These are phyloP conservation scores for Philaenus spumarius DNA, from an alignment of 1,140 invertebrate species.

Conservation along the genomic window DNA sequence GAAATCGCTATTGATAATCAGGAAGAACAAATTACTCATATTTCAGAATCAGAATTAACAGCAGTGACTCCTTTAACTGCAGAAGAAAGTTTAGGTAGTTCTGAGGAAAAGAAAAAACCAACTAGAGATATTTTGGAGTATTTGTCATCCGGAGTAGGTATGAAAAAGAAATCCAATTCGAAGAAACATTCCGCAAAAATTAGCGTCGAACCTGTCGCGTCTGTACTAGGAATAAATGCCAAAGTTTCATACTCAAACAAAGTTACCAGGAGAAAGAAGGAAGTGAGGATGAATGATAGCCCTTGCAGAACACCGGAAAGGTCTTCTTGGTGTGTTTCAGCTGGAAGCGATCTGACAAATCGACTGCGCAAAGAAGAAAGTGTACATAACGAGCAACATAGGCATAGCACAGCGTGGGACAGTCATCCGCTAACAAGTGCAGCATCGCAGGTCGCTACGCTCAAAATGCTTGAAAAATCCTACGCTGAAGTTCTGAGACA, in stretches of 20 bases:
- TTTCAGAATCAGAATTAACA: neutral
- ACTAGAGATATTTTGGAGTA: slow-evolving; percentile 31
- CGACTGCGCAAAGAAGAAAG: slow-evolving; percentile 15
- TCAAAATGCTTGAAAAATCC: slow-evolving; percentile 70
- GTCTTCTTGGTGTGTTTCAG: slow-evolving; percentile 31
- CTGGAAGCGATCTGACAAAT: slow-evolving; percentile 39
- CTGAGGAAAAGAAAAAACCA: slow-evolving; percentile 13
- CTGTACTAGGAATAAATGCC: slow-evolving; percentile 12
- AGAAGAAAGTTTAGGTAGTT: neutral
- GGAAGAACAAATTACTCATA: neutral
- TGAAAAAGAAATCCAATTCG: slow-evolving; percentile 17
- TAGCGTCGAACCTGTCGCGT: neutral
- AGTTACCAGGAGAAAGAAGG: slow-evolving; percentile 21
- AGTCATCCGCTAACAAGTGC: slow-evolving; percentile 38
- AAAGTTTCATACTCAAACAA: slow-evolving; percentile 15
- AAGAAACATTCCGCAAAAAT: slow-evolving; percentile 4
- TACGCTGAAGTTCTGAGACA: slow-evolving; percentile 70
- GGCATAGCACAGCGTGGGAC: slow-evolving; percentile 8
- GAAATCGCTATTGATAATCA: too few relatives aligned
- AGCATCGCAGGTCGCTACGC: slow-evolving; percentile 65
- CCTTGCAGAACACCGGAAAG: slow-evolving; percentile 46
- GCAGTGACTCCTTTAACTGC: too few relatives aligned
- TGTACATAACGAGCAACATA: neutral
- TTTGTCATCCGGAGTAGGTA: slow-evolving; percentile 26
- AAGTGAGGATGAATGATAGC: slow-evolving; percentile 37